Evolutionary conservation across 2,888 invertebrate genomes (phyloP).

Genomic region (Lamellibrachia satsuma): DNA sequence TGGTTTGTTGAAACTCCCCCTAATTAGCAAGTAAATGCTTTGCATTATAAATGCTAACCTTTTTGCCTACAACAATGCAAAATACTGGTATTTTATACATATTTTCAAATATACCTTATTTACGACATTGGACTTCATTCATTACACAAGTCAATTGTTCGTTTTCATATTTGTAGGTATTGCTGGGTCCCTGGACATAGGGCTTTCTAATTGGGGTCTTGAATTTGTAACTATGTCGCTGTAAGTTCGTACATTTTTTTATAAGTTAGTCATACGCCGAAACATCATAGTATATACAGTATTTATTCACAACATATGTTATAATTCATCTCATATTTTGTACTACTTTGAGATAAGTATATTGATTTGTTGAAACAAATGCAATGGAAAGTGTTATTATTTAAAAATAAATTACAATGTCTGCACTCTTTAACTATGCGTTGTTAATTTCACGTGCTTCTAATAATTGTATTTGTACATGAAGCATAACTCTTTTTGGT

Average conservation of each 20-base stretch:
- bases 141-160: not conserved
- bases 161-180: constrained; percentile 73
- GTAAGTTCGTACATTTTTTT: constrained; percentile 68
- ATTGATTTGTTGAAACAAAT: not conserved
- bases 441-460: not conserved
- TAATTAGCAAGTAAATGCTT: no score
- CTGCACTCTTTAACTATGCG: not conserved
- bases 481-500: not conserved
- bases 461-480: not conserved
- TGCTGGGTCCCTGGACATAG: constrained; percentile 95
- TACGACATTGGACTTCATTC: not conserved
- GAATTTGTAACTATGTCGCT: constrained; percentile 93
- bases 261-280: not conserved
- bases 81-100: not conserved
- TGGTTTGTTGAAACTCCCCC: no score
- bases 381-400: not conserved
- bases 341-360: not conserved
- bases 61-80: not conserved
- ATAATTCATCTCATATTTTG: not conserved
- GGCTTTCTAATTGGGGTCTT: constrained; percentile 97
- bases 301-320: not conserved
- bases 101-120: not conserved
- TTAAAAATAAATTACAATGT: not conserved
- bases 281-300: not conserved
- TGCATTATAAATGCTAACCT: not conserved